A percentile compares a stretch with the other conserved stretches of the same genome.
phyloP scores from a whole-genome alignment of 2,113 vertebrate species.

The Brachypodius melanocephalos region DNA sequence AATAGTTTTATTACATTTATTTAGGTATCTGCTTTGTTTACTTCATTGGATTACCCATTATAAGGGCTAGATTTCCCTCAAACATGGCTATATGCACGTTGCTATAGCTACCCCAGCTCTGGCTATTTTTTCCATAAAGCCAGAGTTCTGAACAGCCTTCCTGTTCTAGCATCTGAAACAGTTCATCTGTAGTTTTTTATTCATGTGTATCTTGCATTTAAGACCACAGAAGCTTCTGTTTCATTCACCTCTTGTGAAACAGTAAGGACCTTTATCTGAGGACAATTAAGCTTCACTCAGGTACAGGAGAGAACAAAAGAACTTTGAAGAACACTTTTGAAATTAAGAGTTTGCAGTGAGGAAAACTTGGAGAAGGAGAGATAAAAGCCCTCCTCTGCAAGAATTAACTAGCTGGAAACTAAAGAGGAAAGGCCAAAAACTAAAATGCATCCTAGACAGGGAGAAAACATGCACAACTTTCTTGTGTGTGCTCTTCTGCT shows the following conservation, averaged over 20 bases:
- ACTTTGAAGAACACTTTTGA: not conserved
- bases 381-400: not conserved
- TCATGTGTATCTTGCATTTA: not conserved
- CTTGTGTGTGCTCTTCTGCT: not conserved
- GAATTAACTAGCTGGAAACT: not conserved
- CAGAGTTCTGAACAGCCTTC: slow-evolving; percentile 25
- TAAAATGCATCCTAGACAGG: not conserved
- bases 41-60: slow-evolving; percentile 24
- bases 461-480: not conserved
- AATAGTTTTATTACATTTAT: slow-evolving; percentile 18
- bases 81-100: not conserved
- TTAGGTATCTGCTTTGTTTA: slow-evolving; percentile 11
- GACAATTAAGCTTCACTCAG: not conserved
- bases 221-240: not conserved
- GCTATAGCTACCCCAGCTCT: slow-evolving; percentile 37
- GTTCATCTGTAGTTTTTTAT: not conserved
- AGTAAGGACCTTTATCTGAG: not conserved
- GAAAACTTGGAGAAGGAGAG: not conserved
- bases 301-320: not conserved
- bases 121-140: slow-evolving; percentile 45
- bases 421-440: not conserved
- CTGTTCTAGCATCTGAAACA: not conserved
- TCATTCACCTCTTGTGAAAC: not conserved
- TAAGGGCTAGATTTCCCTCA: not conserved
- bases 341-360: not conserved